Evolutionary conservation across 1,140 invertebrate species (phyloP), one percentile per base, ranked within the genome.

Genomic region (Drosophila kohkoa): DNA sequence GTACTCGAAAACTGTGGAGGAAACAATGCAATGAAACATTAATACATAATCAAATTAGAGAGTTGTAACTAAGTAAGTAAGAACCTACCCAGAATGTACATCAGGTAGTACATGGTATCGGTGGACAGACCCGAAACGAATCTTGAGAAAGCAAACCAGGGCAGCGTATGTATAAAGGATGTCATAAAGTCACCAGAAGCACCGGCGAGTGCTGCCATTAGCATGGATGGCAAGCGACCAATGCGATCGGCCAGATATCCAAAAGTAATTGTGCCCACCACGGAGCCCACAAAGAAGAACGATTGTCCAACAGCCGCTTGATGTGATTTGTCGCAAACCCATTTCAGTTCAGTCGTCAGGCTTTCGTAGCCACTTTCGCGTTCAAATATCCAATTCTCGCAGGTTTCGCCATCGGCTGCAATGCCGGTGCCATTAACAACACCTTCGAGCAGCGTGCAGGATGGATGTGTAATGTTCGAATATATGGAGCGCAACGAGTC

Each of bases 301-400:
- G 94, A 94, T 79, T 95, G 94, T 0, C 94, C 93, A 3, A 94
- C 77, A 7, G 93, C 93, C 3, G 94, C 91, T 75, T 93, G 94
- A 93, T 94, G 95, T 35, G 92, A 91, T 6, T 94, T 91, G 2
- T 93, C 92, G 68, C 95, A 95, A 8, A 95, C 93, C 95, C 95
- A 95, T 67, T 95, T 81, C 7, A 94, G 77, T 93, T 95, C 94
- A 35, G 94, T 93, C 28, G 94, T 93, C 5, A 95, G 92, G 45
- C 94, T 94, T 51, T 93, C 86, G 74, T 94, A 94, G 52, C 92
- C 93, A 66, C 91, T 92, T 32, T 92, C 93, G 8, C 90, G 82
- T 13, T 93, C 92, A 57, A 93, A 94, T 20, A 92, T 92, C 93
- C 93, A 94, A 15, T 91, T 68, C 7, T 81, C 68, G 30, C 92